Conservation (phyloP, 2,888 invertebrate genomes). For the Phengaris arion region DNA sequence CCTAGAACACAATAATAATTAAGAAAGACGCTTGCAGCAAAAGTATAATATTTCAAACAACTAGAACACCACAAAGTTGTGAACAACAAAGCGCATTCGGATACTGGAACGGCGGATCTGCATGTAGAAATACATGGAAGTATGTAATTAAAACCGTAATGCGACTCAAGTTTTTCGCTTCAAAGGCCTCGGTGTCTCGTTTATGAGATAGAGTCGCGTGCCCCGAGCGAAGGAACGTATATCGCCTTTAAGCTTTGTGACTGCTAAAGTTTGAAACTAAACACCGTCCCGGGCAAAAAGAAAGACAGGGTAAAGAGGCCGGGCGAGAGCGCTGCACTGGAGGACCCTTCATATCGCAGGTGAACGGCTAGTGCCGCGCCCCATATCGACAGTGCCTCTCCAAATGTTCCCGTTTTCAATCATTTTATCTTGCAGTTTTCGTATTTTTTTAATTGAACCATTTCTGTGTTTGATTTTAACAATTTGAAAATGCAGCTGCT, state of each 20-base stretch:
- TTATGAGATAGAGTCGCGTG: constrained; percentile 30
- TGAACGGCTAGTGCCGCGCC: constrained; percentile 47
- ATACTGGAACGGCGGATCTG: neutral
- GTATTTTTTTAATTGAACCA: neutral
- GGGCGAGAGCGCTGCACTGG: constrained; percentile 39
- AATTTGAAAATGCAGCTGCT: constrained; percentile 2
- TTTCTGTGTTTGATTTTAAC: constrained; percentile 1
- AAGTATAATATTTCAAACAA: constrained; percentile 15
- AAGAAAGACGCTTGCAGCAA: constrained; percentile 8
- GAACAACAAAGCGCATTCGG: constrained; percentile 24
- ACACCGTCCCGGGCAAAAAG: constrained; percentile 44
- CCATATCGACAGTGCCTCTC: constrained; percentile 35
- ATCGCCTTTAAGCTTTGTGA: constrained; percentile 35
- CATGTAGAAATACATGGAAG: constrained; percentile 16
- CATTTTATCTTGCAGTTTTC: neutral
- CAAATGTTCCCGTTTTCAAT: neutral
- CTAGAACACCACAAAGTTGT: neutral
- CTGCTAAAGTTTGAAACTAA: constrained; percentile 37
- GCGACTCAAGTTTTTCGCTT: constrained; percentile 30
- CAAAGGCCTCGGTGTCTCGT: constrained; percentile 30
- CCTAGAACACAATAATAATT: neutral
- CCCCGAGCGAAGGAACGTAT: constrained; percentile 23
- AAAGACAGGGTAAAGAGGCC: constrained; percentile 62
- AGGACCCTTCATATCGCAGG: constrained; percentile 67
- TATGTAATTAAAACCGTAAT: constrained; percentile 29